These are phyloP conservation scores for Oscheius sp. DNA, from an alignment of 1,140 invertebrate species.

Conservation along the genomic window DNA sequence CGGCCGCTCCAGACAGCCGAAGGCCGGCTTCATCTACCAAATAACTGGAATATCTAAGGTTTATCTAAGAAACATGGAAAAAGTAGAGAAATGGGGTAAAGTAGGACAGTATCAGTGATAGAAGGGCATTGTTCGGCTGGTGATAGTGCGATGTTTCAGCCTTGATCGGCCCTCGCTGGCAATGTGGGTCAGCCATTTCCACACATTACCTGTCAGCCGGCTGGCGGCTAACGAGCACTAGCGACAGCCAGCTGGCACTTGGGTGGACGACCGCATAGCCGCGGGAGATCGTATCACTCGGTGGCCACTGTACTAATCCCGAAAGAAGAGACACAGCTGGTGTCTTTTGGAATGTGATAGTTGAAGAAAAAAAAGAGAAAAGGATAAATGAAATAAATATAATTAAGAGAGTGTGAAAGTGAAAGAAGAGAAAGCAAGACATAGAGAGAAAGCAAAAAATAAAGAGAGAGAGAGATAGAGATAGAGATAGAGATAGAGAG, in stretches of 20 bases:
- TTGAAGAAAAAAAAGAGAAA: too few species aligned
- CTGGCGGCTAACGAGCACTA: neutral
- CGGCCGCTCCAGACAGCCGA: constrained; percentile 25
- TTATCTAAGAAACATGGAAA: neutral
- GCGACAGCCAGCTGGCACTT: neutral
- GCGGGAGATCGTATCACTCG: too few species aligned
- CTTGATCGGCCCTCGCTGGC: neutral
- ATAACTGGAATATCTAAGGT: neutral
- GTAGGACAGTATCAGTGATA: neutral
- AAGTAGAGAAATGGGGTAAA: neutral
- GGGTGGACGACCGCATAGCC: too few species aligned
- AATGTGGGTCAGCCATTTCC: neutral
- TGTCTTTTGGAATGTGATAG: too few species aligned
- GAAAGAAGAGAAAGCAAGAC: too few species aligned
- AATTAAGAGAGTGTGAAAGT: too few species aligned
- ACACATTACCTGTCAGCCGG: neutral
- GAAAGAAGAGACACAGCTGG: too few species aligned
- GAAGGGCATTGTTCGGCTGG: neutral
- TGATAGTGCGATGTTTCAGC: constrained; percentile 12
- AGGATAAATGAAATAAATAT: too few species aligned
- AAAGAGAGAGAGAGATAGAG: too few species aligned
- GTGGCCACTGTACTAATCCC: too few species aligned
- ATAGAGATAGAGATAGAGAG: too few species aligned
- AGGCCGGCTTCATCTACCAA: constrained; percentile 18
- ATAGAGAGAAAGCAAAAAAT: too few species aligned